phyloP scores from a whole-genome alignment of 2,113 vertebrate species.

The Psettodes erumei region DNA sequence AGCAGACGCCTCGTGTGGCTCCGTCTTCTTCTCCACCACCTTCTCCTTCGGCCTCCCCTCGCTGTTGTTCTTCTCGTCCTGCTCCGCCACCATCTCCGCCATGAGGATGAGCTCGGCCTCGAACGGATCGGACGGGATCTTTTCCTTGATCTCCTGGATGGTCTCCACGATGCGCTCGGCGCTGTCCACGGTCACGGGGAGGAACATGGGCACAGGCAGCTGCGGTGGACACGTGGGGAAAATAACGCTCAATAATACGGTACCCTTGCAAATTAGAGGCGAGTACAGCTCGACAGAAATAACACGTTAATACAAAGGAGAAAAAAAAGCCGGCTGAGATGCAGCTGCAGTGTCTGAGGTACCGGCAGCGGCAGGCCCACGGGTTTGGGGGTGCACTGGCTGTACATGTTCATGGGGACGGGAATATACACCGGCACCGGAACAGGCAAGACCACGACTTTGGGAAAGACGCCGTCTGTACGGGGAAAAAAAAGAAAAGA shows the following conservation, averaged over 20 bases:
- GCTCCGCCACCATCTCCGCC: slow-evolving; percentile 97
- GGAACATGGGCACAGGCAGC: slow-evolving; percentile 94
- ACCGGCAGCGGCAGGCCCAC: slow-evolving; percentile 93
- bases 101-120: slow-evolving; percentile 97
- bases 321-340: too few species aligned
- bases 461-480: slow-evolving; percentile 75
- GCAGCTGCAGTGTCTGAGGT: slow-evolving; percentile 62
- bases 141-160: slow-evolving; percentile 92
- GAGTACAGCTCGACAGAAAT: too few species aligned
- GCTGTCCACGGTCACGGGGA: slow-evolving; percentile 88
- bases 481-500: not conserved
- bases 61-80: slow-evolving; percentile 53
- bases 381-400: slow-evolving; percentile 90
- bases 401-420: slow-evolving; percentile 94
- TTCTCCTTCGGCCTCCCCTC: slow-evolving; percentile 47
- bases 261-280: too few species aligned
- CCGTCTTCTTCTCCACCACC: slow-evolving; percentile 77
- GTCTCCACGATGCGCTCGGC: slow-evolving; percentile 87
- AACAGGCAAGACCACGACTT: slow-evolving; percentile 89
- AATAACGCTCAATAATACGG: not conserved
- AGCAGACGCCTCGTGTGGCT: slow-evolving; percentile 78
- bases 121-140: slow-evolving; percentile 89
- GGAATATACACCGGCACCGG: slow-evolving; percentile 95
- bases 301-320: too few species aligned
- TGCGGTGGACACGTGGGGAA: slow-evolving; percentile 52